These are phyloP conservation scores for Plecotus auritus DNA, from an alignment of 2,113 vertebrate species.

Conservation along the genomic window DNA sequence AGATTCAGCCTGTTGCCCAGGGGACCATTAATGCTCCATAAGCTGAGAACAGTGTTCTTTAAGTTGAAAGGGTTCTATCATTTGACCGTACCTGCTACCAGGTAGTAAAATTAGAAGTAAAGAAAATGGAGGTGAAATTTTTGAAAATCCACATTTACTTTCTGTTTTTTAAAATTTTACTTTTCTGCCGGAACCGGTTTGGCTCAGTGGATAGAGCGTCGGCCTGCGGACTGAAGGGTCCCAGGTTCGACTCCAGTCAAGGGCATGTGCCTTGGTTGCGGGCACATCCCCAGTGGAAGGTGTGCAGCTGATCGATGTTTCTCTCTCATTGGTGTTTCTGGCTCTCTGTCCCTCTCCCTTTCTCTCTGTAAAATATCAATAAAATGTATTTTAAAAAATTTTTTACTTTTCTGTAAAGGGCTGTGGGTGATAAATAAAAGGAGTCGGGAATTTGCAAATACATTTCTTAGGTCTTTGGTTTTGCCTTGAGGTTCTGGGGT, in stretches of 20 bases:
- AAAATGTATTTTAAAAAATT: too few species aligned
- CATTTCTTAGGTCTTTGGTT: not conserved
- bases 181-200: too few species aligned
- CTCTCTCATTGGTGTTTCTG: too few species aligned
- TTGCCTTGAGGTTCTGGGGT: not conserved
- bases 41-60: not conserved
- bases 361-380: too few species aligned
- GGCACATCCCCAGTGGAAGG: too few species aligned
- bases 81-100: not conserved
- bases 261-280: too few species aligned
- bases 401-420: not conserved
- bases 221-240: too few species aligned
- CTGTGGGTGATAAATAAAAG: not conserved
- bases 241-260: too few species aligned
- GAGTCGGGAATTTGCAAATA: not conserved
- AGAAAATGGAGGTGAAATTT: not conserved
- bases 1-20: not conserved
- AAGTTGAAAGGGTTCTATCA: not conserved
- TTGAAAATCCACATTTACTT: not conserved
- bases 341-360: too few species aligned
- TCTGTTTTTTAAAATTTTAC: not conserved
- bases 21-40: not conserved
- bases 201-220: too few species aligned
- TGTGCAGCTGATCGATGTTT: too few species aligned
- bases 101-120: not conserved